These are phyloP conservation scores for Pampus argenteus DNA, from an alignment of 2,797 vertebrate genomes.

Conservation along the genomic window DNA sequence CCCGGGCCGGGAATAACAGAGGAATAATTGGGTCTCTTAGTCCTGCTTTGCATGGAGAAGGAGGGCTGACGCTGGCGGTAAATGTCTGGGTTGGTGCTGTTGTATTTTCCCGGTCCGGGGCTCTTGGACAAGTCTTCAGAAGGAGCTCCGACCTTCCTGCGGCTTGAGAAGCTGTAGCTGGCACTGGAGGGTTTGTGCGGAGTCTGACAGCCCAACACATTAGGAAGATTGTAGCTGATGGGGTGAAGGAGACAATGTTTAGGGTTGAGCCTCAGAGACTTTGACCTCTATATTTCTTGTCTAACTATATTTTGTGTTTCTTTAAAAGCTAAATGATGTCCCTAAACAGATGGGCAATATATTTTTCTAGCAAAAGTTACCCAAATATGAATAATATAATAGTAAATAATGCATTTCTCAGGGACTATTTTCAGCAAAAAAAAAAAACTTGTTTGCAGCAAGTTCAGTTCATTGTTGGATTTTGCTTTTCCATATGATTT, in stretches of 20 bases:
- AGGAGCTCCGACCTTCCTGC: slow-evolving; percentile 71
- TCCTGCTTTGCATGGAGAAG: slow-evolving; percentile 89
- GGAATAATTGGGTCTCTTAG: slow-evolving; percentile 62
- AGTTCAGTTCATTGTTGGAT: too few relatives aligned
- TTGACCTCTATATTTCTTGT: too few relatives aligned
- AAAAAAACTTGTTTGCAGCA: too few relatives aligned
- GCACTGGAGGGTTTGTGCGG: slow-evolving; percentile 87
- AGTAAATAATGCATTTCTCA: too few relatives aligned
- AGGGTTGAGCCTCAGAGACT: background rate
- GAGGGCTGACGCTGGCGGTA: slow-evolving; percentile 86
- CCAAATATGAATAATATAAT: too few relatives aligned
- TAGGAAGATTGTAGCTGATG: slow-evolving; percentile 87
- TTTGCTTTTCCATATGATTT: too few relatives aligned
- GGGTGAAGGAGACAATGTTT: slow-evolving; percentile 32
- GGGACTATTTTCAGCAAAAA: too few relatives aligned
- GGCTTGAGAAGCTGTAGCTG: slow-evolving; percentile 82
- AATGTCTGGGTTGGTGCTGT: slow-evolving; percentile 83
- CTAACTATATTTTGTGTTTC: background rate
- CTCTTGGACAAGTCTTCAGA: slow-evolving; percentile 85
- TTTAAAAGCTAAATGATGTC: background rate
- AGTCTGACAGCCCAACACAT: slow-evolving; percentile 84
- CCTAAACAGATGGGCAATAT: too few relatives aligned
- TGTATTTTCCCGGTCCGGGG: slow-evolving; percentile 89
- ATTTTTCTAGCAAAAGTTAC: too few relatives aligned
- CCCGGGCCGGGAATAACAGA: slow-evolving; percentile 86